A percentile compares a stretch with the other conserved stretches of the same genome.
These are phyloP conservation scores for Phocoena sinus DNA, from an alignment of 2,113 vertebrate genomes.

Conservation along the genomic window DNA sequence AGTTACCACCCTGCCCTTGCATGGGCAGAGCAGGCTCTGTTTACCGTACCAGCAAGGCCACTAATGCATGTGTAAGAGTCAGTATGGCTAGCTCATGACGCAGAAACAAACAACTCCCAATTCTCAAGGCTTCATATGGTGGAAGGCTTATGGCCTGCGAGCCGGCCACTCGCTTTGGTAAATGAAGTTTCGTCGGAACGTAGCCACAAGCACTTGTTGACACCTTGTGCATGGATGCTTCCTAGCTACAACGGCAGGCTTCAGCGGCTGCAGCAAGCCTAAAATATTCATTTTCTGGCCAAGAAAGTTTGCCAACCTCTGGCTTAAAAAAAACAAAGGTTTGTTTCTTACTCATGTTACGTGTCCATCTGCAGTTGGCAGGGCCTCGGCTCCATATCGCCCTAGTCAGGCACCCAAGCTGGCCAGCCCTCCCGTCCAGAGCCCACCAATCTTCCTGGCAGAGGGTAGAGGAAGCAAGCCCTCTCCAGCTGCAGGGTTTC, in stretches of 20 bases:
- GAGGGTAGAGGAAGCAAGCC: neutral
- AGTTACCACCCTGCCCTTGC: fast-evolving
- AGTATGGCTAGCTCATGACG: neutral
- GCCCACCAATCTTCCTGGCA: neutral
- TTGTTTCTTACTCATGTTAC: neutral
- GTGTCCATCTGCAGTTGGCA: neutral
- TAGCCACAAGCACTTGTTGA: fast-evolving
- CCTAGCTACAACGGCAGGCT: neutral
- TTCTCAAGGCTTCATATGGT: neutral
- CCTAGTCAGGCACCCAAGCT: neutral
- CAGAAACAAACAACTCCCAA: neutral
- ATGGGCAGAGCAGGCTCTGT: neutral
- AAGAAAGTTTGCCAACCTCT: neutral
- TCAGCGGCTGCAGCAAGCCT: neutral
- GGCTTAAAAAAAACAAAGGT: neutral
- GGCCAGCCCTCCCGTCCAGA: neutral
- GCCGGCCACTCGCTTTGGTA: neutral
- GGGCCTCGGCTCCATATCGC: fast-evolving
- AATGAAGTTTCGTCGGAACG: neutral
- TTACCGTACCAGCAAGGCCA: neutral
- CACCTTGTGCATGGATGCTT: fast-evolving
- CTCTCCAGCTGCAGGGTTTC: no score
- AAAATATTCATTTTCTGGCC: neutral
- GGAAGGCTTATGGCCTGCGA: neutral
- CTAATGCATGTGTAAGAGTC: fast-evolving